A percentile compares a stretch with the other conserved stretches of the same genome.
These are phyloP conservation scores for Marasmarcha lunaedactyla DNA, from an alignment of 2,888 invertebrate species.

Conservation along the genomic window DNA sequence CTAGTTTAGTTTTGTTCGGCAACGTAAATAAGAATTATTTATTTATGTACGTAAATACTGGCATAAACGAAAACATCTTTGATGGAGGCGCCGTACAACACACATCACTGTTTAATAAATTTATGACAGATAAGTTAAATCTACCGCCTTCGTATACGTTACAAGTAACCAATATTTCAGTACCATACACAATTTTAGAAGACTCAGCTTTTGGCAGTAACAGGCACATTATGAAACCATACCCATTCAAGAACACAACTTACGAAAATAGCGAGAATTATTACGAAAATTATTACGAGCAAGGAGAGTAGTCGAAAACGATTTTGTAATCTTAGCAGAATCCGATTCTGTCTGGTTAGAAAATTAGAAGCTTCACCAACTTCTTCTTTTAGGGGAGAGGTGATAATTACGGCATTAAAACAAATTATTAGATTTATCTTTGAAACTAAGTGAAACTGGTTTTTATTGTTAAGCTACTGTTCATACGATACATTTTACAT, in stretches of 20 bases:
- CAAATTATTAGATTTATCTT: too few relatives aligned
- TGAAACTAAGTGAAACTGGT: too few relatives aligned
- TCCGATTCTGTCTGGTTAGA: too few relatives aligned
- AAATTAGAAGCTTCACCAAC: too few relatives aligned
- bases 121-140: conserved; percentile 9
- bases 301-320: not conserved
- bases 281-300: conserved; percentile 6
- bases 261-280: conserved; percentile 6
- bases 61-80: conserved; percentile 19
- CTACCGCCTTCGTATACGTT: conserved; percentile 10
- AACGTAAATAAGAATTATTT: conserved; percentile 21
- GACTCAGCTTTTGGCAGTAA: conserved; percentile 11
- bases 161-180: conserved; percentile 12
- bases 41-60: conserved; percentile 18
- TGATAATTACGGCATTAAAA: too few relatives aligned
- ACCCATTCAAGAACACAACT: conserved; percentile 11
- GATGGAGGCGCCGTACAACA: conserved; percentile 18
- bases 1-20: conserved; percentile 16
- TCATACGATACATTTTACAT: too few relatives aligned
- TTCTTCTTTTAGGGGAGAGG: too few relatives aligned
- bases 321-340: not conserved
- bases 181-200: conserved; percentile 12
- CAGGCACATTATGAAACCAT: conserved; percentile 13
- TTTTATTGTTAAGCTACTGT: too few relatives aligned
- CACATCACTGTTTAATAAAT: conserved; percentile 13